Base-by-base conservation (phyloP, 2,888 invertebrate genomes). In the Metacarcinus magister region DNA sequence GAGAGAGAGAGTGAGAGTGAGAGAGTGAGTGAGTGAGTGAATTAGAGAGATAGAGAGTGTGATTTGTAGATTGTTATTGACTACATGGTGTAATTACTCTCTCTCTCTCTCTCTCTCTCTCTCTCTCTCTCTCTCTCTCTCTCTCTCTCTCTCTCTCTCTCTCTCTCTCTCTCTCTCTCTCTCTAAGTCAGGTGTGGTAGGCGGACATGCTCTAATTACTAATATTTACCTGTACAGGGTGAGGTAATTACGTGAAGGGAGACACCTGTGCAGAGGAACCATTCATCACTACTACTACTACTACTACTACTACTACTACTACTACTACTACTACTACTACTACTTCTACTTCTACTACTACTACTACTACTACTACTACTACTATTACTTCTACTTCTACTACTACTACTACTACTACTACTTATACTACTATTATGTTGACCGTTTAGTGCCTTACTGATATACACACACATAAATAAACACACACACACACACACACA, bases 51-150 rank as follows among this genome's bases (percentile, higher is more conserved):
- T 5, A 67, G n/a, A 67, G 54, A 7, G 54, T 13, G 67, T 67
- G 67, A 67, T 67, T 67, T 67, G 67, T 67, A 16, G 67, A 67
- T 16, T 67, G n/a, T 67, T 67, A 67, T 67, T 67, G 67, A 67
- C 67, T 54, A 16, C 54, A 54, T 54, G 0, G 67, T n/a, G 5
- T n/a, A 67, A 3, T 67, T n/a, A n/a, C 28, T 82, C 82, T 82
- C 82, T 82, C 82, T 32, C 82, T 82, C 82, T 82, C 82, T 82
- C 82, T 82, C 82, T 82, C 82, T 82, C 82, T 82, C 82, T 82
- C 82, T 82, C 82, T 82, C 82, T 82, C 82, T 82, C 82, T 82
- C 82, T 82, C 82, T 82, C 82, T 82, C 82, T 82, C 82, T 82
- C 82, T 82, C 82, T 82, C 82, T 82, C 82, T 82, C 82, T 82